Evolutionary conservation across 2,888 invertebrate species (phyloP), one percentile per base, ranked within the genome.

Genomic region (Cantharis rufa): DNA sequence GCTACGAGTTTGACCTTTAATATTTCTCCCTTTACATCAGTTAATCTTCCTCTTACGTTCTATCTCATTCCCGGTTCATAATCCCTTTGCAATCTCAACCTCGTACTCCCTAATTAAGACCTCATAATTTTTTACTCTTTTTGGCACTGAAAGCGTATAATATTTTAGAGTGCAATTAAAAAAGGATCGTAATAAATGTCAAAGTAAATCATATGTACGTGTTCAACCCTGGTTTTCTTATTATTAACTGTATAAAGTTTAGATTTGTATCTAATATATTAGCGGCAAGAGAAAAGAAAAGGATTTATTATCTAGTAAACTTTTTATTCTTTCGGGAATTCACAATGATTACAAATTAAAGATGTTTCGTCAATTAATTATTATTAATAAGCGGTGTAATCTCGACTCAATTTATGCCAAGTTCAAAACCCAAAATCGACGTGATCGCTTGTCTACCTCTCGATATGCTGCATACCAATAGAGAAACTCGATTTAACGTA

Each of bases 61-160:
- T 80, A 81, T 81, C 80, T 77, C 80, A 78, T 79, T 82, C 82
- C 80, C 82, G 80, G 81, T 78, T 81, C 76, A 80, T 83, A 83
- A 83, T 83, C 81, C 81, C 82, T 79, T 80, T 77, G 81, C 82
- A 76, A 83, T 83, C 82, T 82, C 80, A 74, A 68, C 77, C 79
- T 82, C 81, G 81, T 79, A 82, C 83, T 83, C 84, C 82, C 85
- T 85, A 86, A 86, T 86, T 86, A 86, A 85, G 84, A 84, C 84
- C 84, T 84, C 85, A 84, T 86, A 85, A 85, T 83, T 86, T 85
- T 85, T 84, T 82, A 78, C 79, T 74, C 78, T 79, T 78, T 79
- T 78, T 80, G 78, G 78, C 77, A 78, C 80, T 80, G 81, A 82
- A 82, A 80, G 81, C 79, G 82, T 76, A 66, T 66, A 80, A 83